phyloP scores from a whole-genome alignment of 2,797 vertebrate genomes.

The Cynopterus sphinx region DNA sequence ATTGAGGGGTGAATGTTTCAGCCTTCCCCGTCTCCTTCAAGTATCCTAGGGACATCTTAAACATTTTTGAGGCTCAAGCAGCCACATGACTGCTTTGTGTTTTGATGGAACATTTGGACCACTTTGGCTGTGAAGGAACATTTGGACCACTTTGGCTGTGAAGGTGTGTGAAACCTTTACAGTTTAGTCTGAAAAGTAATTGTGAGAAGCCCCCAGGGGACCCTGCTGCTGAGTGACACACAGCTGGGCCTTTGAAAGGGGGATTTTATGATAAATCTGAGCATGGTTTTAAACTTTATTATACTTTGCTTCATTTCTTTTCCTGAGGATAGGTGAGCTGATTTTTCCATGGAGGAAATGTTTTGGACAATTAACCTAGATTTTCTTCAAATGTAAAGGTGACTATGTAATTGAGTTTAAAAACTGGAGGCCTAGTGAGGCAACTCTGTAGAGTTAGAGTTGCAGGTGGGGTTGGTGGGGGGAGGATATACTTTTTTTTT shows the following conservation, averaged over 20 bases:
- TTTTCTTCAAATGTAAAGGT: constrained; percentile 61
- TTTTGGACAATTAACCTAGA: constrained; percentile 60
- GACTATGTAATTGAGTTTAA: constrained; percentile 50
- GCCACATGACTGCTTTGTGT: background rate
- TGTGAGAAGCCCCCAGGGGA: background rate
- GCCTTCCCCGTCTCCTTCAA: background rate
- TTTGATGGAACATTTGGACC: constrained; percentile 42
- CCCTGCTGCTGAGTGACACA: constrained; percentile 37
- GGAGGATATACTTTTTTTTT: background rate
- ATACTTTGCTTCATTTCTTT: background rate
- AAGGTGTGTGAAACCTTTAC: constrained; percentile 32
- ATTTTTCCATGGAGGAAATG: constrained; percentile 62
- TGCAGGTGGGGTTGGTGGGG: background rate
- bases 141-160: constrained; percentile 44
- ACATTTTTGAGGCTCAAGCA: background rate
- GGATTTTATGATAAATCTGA: constrained; percentile 52
- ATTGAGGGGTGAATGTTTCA: background rate
- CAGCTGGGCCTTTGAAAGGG: constrained; percentile 48
- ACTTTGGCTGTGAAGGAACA: background rate
- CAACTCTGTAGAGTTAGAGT: constrained; percentile 22
- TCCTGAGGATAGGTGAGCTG: constrained; percentile 49
- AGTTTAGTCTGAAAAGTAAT: constrained; percentile 44
- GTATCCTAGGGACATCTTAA: background rate
- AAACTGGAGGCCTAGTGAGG: constrained; percentile 21
- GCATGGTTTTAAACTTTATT: constrained; percentile 43